Base-by-base conservation (phyloP, 2,888 invertebrate species). In the Drosophila cracens region DNA sequence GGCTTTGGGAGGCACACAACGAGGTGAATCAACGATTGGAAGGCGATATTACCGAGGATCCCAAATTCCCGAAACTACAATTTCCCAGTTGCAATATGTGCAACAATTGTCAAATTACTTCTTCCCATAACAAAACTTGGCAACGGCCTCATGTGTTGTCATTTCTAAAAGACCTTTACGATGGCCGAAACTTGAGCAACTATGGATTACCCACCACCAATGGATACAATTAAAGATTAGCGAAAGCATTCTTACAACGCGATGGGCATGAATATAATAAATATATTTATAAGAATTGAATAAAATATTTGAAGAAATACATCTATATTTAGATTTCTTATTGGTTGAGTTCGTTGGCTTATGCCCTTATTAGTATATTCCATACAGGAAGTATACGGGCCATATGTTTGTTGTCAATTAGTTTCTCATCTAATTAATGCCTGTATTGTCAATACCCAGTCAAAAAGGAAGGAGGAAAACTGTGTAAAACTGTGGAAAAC, bases 1-100 rank as follows among this genome's bases (percentile, higher is more conserved):
- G 98, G 98, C 93, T 99, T 25, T 99, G 99, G 99, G 94, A 94
- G 88, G 96, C 97, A 0, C 98, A 99, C 92, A 99, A 99, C 92
- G 95, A 95, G 92, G 98, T 97, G 0, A 99, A 99, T 92, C 93
- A 95, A 74, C 94, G 99, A 81, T 94, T 99, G 21, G 94, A 96
- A 27, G 97, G 97, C 0, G 97, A 98, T 92, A 73, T 93, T 7
- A 97, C 97, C 0, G 98, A 99, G 93, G 99, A 99, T 93, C 98
- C 98, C 0, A 92, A 94, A 51, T 85, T 85, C n/a, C 89, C 89
- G 0, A 85, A 85, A 52, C 3, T 66, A 2, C 83, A 80, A n/a
- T 85, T 70, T 25, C 84, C 84, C 27, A 74, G 54, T 43, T 0
- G 0, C 0, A 18, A 18, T 2, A n/a, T 27, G 4, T 85, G 84